Evolutionary conservation across 92 coral and sea anemone genomes (phyloP).

Genomic region (Epizoanthus illoricatus): DNA sequence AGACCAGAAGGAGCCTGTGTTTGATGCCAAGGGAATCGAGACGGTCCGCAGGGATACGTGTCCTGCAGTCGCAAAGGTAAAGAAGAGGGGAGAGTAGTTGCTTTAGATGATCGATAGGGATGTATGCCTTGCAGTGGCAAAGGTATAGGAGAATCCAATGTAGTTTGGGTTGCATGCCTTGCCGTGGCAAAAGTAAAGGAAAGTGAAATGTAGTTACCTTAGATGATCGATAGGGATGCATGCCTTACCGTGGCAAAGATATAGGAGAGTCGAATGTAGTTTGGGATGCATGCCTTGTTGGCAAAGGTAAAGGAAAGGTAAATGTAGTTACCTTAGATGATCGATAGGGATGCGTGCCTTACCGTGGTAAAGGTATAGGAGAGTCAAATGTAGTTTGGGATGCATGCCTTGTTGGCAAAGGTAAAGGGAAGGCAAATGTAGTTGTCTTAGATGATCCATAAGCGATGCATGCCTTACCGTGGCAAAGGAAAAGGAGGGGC

Average conservation of each 20-base stretch:
- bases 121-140: not conserved
- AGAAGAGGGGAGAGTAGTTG: not conserved
- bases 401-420: not conserved
- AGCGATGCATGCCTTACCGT: not conserved
- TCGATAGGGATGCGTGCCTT: constrained; percentile 87
- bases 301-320: no score
- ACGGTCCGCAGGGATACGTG: constrained; percentile 92
- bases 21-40: constrained; percentile 98
- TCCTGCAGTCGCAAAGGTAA: constrained; percentile 98
- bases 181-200: no score
- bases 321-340: constrained; percentile 48
- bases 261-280: no score
- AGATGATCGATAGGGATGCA: constrained; percentile 64
- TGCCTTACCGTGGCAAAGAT: not conserved
- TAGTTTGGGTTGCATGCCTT: no score
- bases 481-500: no score
- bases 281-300: no score
- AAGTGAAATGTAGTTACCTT: no score
- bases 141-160: no score
- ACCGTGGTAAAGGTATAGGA: constrained; percentile 87
- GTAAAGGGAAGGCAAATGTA: no score
- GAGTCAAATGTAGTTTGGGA: not conserved
- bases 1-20: constrained; percentile 89
- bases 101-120: not conserved
- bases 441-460: constrained; percentile 66